These are phyloP conservation scores for Pachyuromys duprasi DNA, from an alignment of 2,797 vertebrate genomes.

Conservation along the genomic window DNA sequence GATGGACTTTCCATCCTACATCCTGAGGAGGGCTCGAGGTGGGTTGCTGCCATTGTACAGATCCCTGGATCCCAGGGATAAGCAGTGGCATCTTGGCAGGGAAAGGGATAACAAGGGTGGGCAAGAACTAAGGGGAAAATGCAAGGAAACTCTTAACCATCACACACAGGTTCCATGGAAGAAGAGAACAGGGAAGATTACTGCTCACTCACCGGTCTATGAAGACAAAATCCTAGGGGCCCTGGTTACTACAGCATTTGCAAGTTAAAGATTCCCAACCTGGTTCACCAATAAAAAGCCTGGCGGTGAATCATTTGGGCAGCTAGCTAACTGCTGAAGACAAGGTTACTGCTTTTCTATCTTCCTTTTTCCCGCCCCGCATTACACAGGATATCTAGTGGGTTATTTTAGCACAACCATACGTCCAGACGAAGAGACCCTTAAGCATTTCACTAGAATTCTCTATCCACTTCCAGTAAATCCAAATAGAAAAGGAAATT, in stretches of 20 bases:
- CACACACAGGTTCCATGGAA: rapidly evolving
- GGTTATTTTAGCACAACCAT: rapidly evolving
- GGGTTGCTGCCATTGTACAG: background rate
- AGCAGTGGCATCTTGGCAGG: background rate
- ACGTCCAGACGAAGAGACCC: background rate
- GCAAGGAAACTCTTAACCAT: background rate
- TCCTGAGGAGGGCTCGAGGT: background rate
- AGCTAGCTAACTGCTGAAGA: background rate
- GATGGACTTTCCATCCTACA: background rate
- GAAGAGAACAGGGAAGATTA: background rate
- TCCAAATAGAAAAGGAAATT: background rate
- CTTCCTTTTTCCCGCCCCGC: background rate
- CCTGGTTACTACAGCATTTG: background rate
- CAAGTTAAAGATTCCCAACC: background rate
- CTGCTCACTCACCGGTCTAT: background rate
- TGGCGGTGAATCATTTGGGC: background rate
- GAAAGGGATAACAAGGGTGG: background rate
- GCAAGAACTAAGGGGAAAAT: background rate
- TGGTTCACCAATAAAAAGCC: background rate
- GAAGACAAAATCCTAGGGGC: background rate
- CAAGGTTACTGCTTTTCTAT: background rate
- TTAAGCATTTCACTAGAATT: background rate
- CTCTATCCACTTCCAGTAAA: background rate
- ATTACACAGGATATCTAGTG: rapidly evolving
- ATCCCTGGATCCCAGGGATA: background rate